Percentiles rank a stretch among this genome's conserved stretches.
Evolutionary conservation across 2,113 vertebrate species (phyloP).

Genomic region (Hoplias malabaricus): DNA sequence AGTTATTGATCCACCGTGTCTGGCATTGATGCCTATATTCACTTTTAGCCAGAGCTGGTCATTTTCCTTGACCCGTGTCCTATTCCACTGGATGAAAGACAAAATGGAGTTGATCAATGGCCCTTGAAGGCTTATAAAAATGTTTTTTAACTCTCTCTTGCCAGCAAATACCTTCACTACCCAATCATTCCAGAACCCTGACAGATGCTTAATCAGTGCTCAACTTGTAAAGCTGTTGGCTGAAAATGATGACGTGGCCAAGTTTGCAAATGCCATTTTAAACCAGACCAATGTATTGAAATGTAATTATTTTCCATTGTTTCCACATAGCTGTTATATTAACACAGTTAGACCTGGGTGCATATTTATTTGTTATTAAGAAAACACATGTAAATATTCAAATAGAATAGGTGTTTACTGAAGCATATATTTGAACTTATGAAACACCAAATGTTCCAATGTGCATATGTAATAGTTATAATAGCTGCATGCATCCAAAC

Average conservation of each 20-base stretch:
- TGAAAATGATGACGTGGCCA: not conserved
- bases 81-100: slow-evolving; percentile 1
- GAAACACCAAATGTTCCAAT: too few species aligned
- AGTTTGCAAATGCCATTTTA: not conserved
- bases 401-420: too few species aligned
- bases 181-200: not conserved
- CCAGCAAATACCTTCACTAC: not conserved
- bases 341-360: too few species aligned
- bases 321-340: too few species aligned
- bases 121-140: not conserved
- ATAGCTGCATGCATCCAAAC: too few species aligned
- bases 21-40: slow-evolving; percentile 55
- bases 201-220: not conserved
- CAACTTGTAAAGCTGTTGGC: not conserved
- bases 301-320: too few species aligned
- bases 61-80: slow-evolving; percentile 24
- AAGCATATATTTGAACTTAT: too few species aligned
- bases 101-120: not conserved
- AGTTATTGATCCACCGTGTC: slow-evolving; percentile 70
- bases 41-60: slow-evolving; percentile 51
- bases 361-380: too few species aligned
- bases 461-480: too few species aligned
- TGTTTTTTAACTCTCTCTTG: not conserved
- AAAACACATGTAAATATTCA: too few species aligned
- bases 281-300: too few species aligned